Evolutionary conservation across 2,888 invertebrate genomes (phyloP).

Genomic region (Capitulum mitella): DNA sequence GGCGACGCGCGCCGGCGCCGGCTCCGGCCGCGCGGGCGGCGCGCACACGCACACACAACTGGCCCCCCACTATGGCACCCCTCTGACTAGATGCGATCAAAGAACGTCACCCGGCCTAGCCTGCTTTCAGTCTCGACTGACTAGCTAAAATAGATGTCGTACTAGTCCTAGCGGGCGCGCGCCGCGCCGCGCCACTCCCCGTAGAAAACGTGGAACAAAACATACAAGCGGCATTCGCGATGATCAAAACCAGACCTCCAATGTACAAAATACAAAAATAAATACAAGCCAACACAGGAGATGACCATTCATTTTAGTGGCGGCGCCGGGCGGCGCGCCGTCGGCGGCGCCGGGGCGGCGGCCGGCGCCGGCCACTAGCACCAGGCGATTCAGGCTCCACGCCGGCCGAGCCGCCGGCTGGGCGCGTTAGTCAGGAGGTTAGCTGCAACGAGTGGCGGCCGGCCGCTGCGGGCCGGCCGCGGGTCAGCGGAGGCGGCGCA

Average conservation of each 20-base stretch:
- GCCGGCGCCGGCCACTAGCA: neutral
- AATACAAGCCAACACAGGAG: constrained; percentile 5
- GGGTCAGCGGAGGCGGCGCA: neutral
- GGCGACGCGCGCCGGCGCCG: neutral
- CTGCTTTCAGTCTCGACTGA: neutral
- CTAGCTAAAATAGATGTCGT: neutral
- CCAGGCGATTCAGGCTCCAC: constrained; percentile 3
- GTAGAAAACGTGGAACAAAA: constrained; percentile 18
- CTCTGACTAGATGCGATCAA: neutral
- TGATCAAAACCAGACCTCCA: neutral
- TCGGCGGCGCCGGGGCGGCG: neutral
- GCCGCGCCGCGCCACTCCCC: neutral
- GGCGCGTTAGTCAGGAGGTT: neutral
- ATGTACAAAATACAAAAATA: constrained; percentile 19
- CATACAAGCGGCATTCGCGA: neutral
- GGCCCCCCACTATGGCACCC: constrained; percentile 22
- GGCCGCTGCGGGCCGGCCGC: neutral
- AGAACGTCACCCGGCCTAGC: neutral
- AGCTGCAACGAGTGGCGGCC: neutral
- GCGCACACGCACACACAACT: neutral
- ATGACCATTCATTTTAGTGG: neutral
- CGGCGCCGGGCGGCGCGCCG: neutral
- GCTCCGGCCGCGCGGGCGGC: neutral
- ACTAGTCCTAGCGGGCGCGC: neutral
- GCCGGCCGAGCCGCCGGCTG: neutral